These are phyloP conservation scores for Alloscopus bannaensis DNA, from an alignment of 2,888 invertebrate genomes.

Conservation along the genomic window DNA sequence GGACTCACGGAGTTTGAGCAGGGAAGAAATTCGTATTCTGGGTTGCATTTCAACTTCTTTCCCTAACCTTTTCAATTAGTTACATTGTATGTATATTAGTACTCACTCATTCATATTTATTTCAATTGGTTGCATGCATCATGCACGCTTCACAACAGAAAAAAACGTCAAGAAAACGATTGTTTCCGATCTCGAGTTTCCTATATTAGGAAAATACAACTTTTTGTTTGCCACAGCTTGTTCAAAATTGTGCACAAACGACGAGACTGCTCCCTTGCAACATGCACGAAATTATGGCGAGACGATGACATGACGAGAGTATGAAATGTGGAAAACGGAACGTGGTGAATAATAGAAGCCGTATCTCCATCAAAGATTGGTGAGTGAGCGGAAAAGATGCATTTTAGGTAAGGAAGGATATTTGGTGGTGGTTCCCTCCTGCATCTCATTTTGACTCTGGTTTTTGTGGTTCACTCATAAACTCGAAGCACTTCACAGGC, in stretches of 20 bases:
- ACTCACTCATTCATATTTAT: neutral
- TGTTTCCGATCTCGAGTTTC: neutral
- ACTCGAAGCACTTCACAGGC: conserved; percentile 12
- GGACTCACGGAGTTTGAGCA: conserved; percentile 12
- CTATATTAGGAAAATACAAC: conserved; percentile 2
- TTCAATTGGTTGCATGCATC: conserved; percentile 35
- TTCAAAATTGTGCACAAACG: neutral
- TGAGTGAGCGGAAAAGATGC: conserved; percentile 16
- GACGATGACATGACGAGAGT: no score
- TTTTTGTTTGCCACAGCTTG: neutral
- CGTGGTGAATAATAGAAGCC: no score
- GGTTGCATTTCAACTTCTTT: conserved; percentile 10
- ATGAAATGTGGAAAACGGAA: no score
- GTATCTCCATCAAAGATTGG: no score
- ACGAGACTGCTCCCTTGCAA: neutral
- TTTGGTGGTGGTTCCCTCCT: conserved; percentile 29
- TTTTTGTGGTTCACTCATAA: conserved; percentile 14
- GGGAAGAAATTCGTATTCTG: conserved; percentile 16
- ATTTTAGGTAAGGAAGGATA: conserved; percentile 27
- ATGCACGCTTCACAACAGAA: conserved; percentile 15
- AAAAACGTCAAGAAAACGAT: conserved; percentile 10
- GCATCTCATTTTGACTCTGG: conserved; percentile 17
- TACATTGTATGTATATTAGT: neutral
- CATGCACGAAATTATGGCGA: conserved; percentile 1
- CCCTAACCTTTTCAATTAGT: no score